Evolutionary conservation across 2,797 vertebrate genomes (phyloP).

Genomic region (Centropyge bicolor): DNA sequence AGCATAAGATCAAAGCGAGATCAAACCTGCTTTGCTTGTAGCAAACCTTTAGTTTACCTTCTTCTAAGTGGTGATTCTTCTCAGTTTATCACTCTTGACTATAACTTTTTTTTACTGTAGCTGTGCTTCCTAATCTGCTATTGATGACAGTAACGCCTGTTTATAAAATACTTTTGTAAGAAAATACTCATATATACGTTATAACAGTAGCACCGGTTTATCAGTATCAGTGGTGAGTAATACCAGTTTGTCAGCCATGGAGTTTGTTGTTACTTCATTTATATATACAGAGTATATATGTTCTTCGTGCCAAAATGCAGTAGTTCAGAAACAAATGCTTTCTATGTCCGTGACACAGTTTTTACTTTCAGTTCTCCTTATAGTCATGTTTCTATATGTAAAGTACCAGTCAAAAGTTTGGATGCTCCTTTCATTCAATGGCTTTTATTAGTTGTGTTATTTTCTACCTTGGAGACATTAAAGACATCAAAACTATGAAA

Average conservation of each 20-base stretch:
- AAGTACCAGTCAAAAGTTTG: too few species aligned
- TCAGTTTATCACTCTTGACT: background rate
- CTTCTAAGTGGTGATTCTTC: background rate
- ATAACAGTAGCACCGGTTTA: constrained; percentile 12
- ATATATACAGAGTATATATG: background rate
- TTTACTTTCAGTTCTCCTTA: background rate
- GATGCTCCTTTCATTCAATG: too few species aligned
- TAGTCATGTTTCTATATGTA: background rate
- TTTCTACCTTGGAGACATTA: too few species aligned
- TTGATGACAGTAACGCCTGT: constrained; percentile 2
- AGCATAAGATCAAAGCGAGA: background rate
- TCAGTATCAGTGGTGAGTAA: constrained; percentile 1
- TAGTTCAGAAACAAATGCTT: background rate
- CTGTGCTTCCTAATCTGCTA: constrained; percentile 25
- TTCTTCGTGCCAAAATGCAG: constrained; percentile 6
- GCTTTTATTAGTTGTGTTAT: too few species aligned
- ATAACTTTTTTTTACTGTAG: constrained; percentile 27
- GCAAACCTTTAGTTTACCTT: constrained; percentile 13
- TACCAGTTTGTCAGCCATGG: background rate
- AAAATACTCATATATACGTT: background rate
- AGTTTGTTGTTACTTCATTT: background rate
- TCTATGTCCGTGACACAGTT: background rate
- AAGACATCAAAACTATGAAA: too few species aligned
- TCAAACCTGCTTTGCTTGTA: constrained; percentile 28
- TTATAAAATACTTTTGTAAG: background rate